Conservation (phyloP, 2,888 invertebrate genomes). For the Mylabris sibirica region DNA sequence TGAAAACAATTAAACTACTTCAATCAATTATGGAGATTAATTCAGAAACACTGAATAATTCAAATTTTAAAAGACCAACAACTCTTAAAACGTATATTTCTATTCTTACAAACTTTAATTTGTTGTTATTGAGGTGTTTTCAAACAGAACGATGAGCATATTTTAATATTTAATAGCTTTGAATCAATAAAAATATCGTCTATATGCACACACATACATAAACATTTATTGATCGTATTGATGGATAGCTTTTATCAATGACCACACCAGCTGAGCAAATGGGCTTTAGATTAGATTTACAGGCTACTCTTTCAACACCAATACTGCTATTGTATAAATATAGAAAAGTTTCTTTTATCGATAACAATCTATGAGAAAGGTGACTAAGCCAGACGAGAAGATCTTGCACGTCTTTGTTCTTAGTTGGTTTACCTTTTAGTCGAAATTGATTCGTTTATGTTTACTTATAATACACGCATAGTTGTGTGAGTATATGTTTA, state of each 20-base stretch:
- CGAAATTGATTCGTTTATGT: neutral
- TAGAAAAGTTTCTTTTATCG: neutral
- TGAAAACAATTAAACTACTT: neutral
- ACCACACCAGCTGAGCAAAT: constrained; percentile 26
- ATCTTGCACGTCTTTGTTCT: constrained; percentile 5
- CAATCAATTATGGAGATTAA: neutral
- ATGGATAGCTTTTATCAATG: constrained; percentile 16
- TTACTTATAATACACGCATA: neutral
- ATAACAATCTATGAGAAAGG: neutral
- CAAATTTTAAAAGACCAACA: neutral
- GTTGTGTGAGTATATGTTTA: neutral
- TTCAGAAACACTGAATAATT: neutral
- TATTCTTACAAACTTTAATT: neutral
- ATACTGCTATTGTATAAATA: constrained; percentile 17
- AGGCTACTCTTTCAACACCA: constrained; percentile 41
- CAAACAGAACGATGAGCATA: neutral
- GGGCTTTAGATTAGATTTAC: constrained; percentile 45
- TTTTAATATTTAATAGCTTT: neutral
- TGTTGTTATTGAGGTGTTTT: neutral
- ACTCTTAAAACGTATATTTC: neutral
- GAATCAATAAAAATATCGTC: constrained; percentile 3
- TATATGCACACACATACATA: neutral
- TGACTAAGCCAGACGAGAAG: neutral
- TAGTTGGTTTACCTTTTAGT: neutral
- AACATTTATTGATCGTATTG: neutral